Conservation (phyloP, 2,113 vertebrate species). For the Etheostoma spectabile region DNA sequence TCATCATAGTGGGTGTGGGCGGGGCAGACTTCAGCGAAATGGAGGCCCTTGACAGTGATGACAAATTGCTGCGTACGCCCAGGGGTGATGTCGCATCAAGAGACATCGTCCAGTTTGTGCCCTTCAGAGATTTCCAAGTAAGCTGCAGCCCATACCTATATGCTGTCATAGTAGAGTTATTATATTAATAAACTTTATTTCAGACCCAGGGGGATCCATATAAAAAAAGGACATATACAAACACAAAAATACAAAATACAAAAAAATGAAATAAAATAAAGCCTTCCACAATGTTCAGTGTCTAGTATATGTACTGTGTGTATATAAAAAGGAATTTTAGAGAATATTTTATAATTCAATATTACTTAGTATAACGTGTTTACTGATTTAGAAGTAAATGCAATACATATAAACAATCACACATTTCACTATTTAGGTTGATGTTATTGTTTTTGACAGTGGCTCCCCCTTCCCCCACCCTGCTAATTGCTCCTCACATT, state of each 20-base stretch:
- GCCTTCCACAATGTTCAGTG: no score
- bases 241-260: no score
- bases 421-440: not conserved
- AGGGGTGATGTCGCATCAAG: conserved; percentile 87
- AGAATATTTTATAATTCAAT: no score
- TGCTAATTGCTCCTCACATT: no score
- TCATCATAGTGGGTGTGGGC: conserved; percentile 94
- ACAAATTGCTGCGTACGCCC: conserved; percentile 84
- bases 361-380: not conserved
- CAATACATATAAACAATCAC: not conserved
- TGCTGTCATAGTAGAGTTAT: not conserved
- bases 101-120: conserved; percentile 98
- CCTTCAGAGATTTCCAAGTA: conserved; percentile 94
- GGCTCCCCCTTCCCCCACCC: no score
- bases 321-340: not conserved
- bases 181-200: no score
- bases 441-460: not conserved
- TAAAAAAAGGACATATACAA: no score
- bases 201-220: no score
- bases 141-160: conserved; percentile 63
- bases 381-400: not conserved
- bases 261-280: no score
- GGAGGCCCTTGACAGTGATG: conserved; percentile 94
- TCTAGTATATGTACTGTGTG: no score
- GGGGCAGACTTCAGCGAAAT: conserved; percentile 91